A percentile compares a stretch with the other conserved stretches of the same genome.
These are phyloP conservation scores for Lasius fuliginosus DNA, from an alignment of 2,888 invertebrate genomes.

Conservation along the genomic window DNA sequence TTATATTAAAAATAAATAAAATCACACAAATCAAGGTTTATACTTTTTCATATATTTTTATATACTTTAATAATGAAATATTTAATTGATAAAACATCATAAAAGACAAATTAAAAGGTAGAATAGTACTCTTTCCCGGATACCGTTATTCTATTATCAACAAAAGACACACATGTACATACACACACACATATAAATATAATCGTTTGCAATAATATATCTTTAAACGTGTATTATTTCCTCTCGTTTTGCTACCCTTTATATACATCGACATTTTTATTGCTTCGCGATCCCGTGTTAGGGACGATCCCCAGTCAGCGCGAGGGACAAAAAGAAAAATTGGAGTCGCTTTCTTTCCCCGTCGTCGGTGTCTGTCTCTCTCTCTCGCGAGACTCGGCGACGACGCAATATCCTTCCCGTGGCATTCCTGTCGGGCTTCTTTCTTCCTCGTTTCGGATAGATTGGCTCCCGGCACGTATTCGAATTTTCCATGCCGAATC, in stretches of 20 bases:
- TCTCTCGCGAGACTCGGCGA: constrained; percentile 45
- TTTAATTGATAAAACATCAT: not conserved
- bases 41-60: not conserved
- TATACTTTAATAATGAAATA: constrained; percentile 1
- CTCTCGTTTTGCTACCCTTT: not conserved
- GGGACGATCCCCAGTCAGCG: not conserved
- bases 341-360: constrained; percentile 25
- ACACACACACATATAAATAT: not conserved
- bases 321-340: constrained; percentile 26
- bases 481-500: constrained; percentile 63
- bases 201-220: not conserved
- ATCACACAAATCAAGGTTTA: not conserved
- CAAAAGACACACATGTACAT: not conserved
- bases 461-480: constrained; percentile 71
- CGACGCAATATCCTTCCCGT: constrained; percentile 68
- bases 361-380: constrained; percentile 16
- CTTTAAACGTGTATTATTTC: not conserved
- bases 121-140: not conserved
- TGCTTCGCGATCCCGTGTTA: constrained; percentile 3
- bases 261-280: constrained; percentile 15
- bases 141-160: not conserved
- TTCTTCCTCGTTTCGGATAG: constrained; percentile 58
- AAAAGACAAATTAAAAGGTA: not conserved
- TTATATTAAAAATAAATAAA: not conserved
- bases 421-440: constrained; percentile 60